Evolutionary conservation across 2,113 vertebrate species (phyloP), one percentile per base, ranked within the genome.

Genomic region (Centropristis striata): DNA sequence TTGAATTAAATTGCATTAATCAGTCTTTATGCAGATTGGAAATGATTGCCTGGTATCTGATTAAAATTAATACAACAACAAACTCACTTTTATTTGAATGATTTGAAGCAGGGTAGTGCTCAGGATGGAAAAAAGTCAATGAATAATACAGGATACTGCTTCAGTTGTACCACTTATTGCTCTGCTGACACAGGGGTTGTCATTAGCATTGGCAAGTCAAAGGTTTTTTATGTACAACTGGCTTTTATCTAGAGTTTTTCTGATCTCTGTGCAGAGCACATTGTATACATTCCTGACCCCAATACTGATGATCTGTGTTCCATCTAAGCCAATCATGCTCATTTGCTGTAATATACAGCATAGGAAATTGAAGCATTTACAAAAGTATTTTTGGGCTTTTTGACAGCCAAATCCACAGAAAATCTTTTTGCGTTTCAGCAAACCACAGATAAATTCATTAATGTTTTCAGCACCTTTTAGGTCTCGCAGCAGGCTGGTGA

Each of bases 1-100:
- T 73, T 75, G 46, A 23, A 57, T 39, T 59, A 66, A 59, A 66
- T 41, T 2, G n/a, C 47, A 11, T 32, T n/a, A 61, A 71, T 66
- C 2, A 0, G 15, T 47, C 21, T 11, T 44, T 61, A 41, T 65
- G 25, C 57, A 49, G 46, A 44, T 63, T n/a, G 44, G 2, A 36
- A 28, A 46, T 75, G 58, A 65, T 58, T 25, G 13, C n/a, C 14
- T 13, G 2, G 37, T 36, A 10, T 12, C 42, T 14, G 9, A 65
- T 39, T 50, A 25, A 50, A 47, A 21, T 66, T 36, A 36, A 44
- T 51, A 27, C 1, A 10, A 32, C 8, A 1, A n/a, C n/a, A 25
- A 2, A 14, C 18, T 0, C 16, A 5, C 1, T 58, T 72, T 5
- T 27, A 27, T 66, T 47, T 25, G 12, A 25, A 20, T 53, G 8